Base-by-base conservation (phyloP, 2,113 vertebrate genomes). In the Dipodomys merriami region DNA sequence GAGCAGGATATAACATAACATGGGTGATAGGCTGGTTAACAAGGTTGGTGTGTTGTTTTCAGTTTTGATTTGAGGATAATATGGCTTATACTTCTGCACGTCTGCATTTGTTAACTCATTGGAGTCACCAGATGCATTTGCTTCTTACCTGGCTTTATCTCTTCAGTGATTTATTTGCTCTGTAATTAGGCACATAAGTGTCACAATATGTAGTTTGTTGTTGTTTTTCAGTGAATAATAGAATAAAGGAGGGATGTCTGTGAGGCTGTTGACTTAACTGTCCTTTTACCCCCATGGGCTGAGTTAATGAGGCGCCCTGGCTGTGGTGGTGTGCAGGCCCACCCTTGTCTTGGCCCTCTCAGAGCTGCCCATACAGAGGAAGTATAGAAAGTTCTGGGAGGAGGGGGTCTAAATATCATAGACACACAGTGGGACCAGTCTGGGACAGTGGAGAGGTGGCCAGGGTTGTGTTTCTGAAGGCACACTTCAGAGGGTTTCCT, bases 71-170 rank as follows among this genome's bases (percentile, higher is more conserved):
- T 72, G 68, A 91, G 25, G 23, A 87, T 71, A 76, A 62, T 79
- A 84, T 72, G 49, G 23, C 16, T 57, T 57, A 80, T 1, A 67
- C 20, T 13, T 27, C 39, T 10, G 9, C 1, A 27, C 23, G 44
- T 10, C 6, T 8, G 19, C 57, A 23, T 72, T 64, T 86, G 44
- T 46, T 80, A 62, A 69, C 35, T 30, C 82, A 67, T 1, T 49
- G n/a, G 92, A 95, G 76, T 18, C 65, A 79, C 5, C 60, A 19
- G 6, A n/a, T 77, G 16, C 11, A 12, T 88, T 29, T 96, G 39
- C 46, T 73, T 90, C 83, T 91, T 49, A 46, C 62, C 73, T 94
- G 46, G 35, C 29, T 83, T 91, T 91, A 33, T 89, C 35, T 91
- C 44, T 82, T 18, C 18, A 30, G 13, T 69, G 65, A 83, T 67